Evolutionary conservation across 2,888 invertebrate species (phyloP), one percentile per base, ranked within the genome.

Genomic region (Orthonevra nobilis): DNA sequence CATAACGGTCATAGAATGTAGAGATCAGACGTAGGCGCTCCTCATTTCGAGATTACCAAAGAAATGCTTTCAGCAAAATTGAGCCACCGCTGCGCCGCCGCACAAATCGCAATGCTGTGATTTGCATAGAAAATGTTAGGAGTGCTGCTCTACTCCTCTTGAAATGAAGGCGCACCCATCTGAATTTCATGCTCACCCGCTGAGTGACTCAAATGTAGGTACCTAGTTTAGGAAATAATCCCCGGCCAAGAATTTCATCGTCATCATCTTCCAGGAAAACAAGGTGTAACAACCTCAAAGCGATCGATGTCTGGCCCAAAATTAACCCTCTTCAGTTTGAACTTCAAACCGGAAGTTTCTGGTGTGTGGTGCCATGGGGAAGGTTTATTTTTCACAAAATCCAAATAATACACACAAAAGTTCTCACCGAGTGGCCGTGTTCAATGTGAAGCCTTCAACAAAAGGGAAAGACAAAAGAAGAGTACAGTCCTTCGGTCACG

Each of bases 91-190:
- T 15, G 9, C n/a, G 30, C 48, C 15, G 5, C 15, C 14, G 40
- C 26, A 9, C n/a, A 58, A 14, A 32, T 20, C 3, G 12, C 6
- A 32, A n/a, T 9, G 23, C 58, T 30, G 66, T 66, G 46, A 74
- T 75, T 75, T 75, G 75, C 75, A 75, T 75, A 75, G 61, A 69
- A 34, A 63, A 60, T 60, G 54, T 75, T 69, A 68, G 56, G 56
- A 68, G 48, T 38, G 56, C 50, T 14, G 36, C n/a, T n/a, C n/a
- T 46, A 36, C 15, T n/a, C 48, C 54, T 61, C 42, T 40, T 61
- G 56, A 40, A 75, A 75, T 56, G 48, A 56, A 75, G 75, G 75
- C 75, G 75, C 75, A 75, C 69, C 61, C 75, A 34, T 54, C 61
- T 48, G 32, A 19, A 44, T 48, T 46, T 56, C 52, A 38, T 23